Percentiles rank a stretch among this genome's conserved stretches.
Conservation (phyloP, 1,140 invertebrate genomes). For the Pectinophora gossypiella region DNA sequence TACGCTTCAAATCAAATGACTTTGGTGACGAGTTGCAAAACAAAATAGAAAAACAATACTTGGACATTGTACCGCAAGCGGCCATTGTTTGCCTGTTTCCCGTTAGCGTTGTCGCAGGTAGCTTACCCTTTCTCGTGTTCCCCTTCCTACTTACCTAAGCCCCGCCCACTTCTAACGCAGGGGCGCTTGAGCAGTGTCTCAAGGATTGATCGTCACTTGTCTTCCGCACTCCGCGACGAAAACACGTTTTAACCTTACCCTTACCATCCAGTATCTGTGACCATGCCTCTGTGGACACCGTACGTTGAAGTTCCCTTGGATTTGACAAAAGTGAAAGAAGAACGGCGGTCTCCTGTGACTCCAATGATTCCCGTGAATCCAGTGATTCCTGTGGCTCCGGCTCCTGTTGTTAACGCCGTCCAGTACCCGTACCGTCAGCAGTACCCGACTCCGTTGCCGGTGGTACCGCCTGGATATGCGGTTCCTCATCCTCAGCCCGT, state of each 20-base stretch:
- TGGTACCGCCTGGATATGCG: background rate
- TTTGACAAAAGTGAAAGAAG: background rate
- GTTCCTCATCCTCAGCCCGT: background rate
- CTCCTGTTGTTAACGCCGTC: background rate
- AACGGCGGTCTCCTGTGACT: background rate
- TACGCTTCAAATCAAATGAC: background rate
- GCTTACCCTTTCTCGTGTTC: background rate
- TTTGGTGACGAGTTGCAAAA: no score
- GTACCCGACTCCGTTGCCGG: background rate
- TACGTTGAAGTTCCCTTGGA: slow-evolving; percentile 8
- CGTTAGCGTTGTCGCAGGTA: background rate
- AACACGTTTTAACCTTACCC: background rate
- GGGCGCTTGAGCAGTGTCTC: background rate
- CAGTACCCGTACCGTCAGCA: background rate
- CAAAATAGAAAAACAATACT: no score
- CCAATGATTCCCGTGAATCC: no score
- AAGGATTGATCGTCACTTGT: background rate
- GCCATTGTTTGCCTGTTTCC: background rate
- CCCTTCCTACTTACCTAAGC: background rate
- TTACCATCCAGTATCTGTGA: background rate
- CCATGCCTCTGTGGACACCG: slow-evolving; percentile 8
- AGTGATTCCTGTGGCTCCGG: background rate
- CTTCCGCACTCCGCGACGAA: background rate
- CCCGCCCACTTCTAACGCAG: background rate
- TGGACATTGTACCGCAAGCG: background rate